These are phyloP conservation scores for Drosophila peninsularis DNA, from an alignment of 2,888 invertebrate genomes.

Conservation along the genomic window DNA sequence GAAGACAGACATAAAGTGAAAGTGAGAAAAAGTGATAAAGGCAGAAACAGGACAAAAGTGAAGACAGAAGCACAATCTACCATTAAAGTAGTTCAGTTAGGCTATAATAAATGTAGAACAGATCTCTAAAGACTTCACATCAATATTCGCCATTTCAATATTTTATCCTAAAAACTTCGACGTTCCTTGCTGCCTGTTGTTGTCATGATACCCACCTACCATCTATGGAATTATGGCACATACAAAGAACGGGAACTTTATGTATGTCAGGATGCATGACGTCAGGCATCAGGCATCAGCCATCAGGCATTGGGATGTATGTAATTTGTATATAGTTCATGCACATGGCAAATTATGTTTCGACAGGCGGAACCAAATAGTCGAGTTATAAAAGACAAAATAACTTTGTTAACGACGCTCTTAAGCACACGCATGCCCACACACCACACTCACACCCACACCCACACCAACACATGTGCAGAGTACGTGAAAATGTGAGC, in stretches of 20 bases:
- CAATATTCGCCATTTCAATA: too few species aligned
- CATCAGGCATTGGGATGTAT: constrained; percentile 51
- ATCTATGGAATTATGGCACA: not conserved
- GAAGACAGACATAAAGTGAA: too few species aligned
- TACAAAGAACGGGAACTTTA: constrained; percentile 8
- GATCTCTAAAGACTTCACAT: too few species aligned
- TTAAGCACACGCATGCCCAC: constrained; percentile 65
- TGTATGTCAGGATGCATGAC: constrained; percentile 65
- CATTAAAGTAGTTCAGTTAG: too few species aligned
- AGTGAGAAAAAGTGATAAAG: too few species aligned
- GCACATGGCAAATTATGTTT: constrained; percentile 76
- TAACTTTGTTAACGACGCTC: constrained; percentile 80
- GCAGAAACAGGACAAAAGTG: too few species aligned
- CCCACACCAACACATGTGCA: constrained; percentile 15
- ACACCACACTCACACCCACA: constrained; percentile 6
- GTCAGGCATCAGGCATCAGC: constrained; percentile 60
- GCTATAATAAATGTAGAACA: too few species aligned
- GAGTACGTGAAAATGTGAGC: constrained; percentile 61
- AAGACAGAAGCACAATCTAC: too few species aligned
- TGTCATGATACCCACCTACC: not conserved
- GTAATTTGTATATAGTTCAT: constrained; percentile 51
- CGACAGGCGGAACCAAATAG: constrained; percentile 62
- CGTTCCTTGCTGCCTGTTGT: not conserved
- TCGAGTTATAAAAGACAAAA: constrained; percentile 75
- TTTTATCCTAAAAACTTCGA: too few species aligned